A percentile compares a stretch with the other conserved stretches of the same genome.
Evolutionary conservation across 2,797 vertebrate species (phyloP).

Genomic region (Phoebastria nigripes): DNA sequence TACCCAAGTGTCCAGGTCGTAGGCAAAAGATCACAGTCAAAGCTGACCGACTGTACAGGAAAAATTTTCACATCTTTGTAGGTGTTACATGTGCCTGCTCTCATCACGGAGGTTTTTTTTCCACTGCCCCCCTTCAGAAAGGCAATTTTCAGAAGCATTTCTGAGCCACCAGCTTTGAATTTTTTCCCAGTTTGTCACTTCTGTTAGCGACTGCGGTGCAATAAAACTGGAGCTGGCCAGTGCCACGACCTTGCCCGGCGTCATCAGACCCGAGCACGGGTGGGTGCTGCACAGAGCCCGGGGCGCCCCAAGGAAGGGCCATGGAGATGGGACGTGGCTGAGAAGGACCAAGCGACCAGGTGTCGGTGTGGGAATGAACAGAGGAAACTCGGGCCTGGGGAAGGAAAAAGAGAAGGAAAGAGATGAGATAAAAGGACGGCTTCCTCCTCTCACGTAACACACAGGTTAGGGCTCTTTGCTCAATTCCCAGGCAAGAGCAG

Average conservation of each 20-base stretch:
- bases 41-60: accelerated
- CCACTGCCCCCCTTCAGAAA: neutral
- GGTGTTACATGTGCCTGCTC: neutral
- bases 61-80: neutral
- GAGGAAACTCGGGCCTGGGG: neutral
- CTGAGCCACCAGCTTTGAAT: neutral
- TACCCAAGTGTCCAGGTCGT: accelerated
- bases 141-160: neutral
- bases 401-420: neutral
- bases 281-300: accelerated
- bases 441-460: neutral
- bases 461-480: neutral
- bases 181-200: neutral
- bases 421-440: neutral
- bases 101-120: accelerated
- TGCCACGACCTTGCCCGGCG: accelerated
- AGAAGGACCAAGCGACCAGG: accelerated
- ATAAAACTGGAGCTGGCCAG: neutral
- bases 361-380: neutral
- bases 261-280: accelerated
- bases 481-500: neutral
- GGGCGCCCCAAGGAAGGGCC: neutral
- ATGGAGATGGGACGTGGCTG: neutral
- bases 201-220: accelerated
- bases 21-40: neutral